Evolutionary conservation across 2,888 invertebrate genomes (phyloP).

Genomic region (Xestoiulus laeticollis): DNA sequence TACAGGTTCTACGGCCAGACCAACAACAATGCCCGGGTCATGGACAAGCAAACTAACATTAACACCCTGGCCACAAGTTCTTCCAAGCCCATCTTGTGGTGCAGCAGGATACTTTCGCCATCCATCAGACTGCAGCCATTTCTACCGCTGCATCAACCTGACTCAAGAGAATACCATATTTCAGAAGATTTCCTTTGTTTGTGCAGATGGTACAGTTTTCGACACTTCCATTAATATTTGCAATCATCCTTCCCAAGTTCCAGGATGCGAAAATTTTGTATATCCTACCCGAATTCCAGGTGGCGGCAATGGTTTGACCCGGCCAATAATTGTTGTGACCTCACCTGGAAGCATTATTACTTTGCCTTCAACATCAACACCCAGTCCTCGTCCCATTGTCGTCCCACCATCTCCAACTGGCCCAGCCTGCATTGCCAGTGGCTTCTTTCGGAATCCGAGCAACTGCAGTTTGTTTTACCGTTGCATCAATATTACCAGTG

Average conservation of each 20-base stretch:
- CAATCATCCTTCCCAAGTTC: constrained; percentile 43
- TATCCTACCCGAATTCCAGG: background rate
- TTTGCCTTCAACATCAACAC: background rate
- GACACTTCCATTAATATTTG: constrained; percentile 32
- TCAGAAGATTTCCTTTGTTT: constrained; percentile 42
- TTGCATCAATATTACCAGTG: constrained; percentile 48
- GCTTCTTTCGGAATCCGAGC: constrained; percentile 49
- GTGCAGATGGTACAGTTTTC: constrained; percentile 51
- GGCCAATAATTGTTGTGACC: background rate
- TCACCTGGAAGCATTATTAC: background rate
- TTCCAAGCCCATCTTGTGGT: background rate
- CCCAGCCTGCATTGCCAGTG: constrained; percentile 42
- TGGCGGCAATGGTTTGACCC: background rate
- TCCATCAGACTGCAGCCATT: constrained; percentile 61
- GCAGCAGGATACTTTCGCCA: constrained; percentile 58
- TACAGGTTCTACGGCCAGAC: background rate
- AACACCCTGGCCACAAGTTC: background rate
- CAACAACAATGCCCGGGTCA: background rate
- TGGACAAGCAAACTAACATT: background rate
- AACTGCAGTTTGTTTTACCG: constrained; percentile 53
- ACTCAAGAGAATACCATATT: background rate
- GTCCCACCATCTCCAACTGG: constrained; percentile 23
- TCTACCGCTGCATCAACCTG: constrained; percentile 56
- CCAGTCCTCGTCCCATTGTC: background rate
- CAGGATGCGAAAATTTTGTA: background rate